Evolutionary conservation across 2,113 vertebrate genomes (phyloP).

Genomic region (Himantopus leucocephalus): DNA sequence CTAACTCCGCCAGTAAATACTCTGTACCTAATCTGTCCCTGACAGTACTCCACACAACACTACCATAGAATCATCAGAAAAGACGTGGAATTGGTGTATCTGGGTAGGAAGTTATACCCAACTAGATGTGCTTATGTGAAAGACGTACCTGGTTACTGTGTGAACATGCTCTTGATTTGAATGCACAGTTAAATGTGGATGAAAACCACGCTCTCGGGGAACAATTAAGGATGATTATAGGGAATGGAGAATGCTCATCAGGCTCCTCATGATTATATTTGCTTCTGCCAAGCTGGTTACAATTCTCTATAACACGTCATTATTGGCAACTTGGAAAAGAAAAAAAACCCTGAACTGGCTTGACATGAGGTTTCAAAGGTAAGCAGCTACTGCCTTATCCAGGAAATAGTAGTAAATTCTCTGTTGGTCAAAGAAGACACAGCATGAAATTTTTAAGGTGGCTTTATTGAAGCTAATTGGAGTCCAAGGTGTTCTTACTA

Average conservation of each 20-base stretch:
- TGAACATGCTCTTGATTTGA: not conserved
- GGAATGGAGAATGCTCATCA: not conserved
- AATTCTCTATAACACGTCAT: not conserved
- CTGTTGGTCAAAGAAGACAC: not conserved
- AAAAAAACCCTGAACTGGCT: not conserved
- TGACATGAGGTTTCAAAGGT: not conserved
- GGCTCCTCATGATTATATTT: not conserved
- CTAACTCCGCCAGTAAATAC: not conserved
- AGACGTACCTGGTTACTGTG: not conserved
- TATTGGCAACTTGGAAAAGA: not conserved
- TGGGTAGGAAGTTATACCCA: not conserved
- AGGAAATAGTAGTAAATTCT: not conserved
- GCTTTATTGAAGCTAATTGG: not conserved
- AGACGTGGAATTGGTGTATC: not conserved
- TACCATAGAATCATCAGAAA: not conserved
- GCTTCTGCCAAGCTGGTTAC: not conserved
- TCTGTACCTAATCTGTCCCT: not conserved
- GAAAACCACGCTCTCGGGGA: not conserved
- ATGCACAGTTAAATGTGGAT: not conserved
- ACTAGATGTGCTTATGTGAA: not conserved
- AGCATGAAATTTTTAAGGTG: not conserved
- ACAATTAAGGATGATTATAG: not conserved
- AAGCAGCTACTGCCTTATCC: not conserved
- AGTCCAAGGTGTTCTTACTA: not conserved
- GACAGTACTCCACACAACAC: fast-evolving